Evolutionary conservation across 2,888 invertebrate genomes (phyloP).

Genomic region (Ectobius pallidus): DNA sequence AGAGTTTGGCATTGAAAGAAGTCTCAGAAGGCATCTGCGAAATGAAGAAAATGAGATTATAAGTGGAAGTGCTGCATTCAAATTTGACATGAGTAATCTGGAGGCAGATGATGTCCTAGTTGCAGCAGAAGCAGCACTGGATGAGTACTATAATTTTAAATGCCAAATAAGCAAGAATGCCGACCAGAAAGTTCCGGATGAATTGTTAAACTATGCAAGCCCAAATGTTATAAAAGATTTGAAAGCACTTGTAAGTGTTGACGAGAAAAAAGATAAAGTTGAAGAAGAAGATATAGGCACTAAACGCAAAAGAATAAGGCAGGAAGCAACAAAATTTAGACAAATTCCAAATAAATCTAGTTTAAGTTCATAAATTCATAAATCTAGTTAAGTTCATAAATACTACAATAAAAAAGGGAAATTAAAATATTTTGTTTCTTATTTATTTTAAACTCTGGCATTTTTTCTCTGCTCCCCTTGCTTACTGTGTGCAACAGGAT

Average conservation of each 20-base stretch:
- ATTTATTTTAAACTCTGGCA: no score
- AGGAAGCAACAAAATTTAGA: no score
- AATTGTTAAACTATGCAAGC: neutral
- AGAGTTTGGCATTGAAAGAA: constrained; percentile 2
- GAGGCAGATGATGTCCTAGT: neutral
- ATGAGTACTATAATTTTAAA: neutral
- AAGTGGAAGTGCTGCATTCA: neutral
- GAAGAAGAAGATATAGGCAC: neutral
- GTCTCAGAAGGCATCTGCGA: neutral
- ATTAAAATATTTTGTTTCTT: no score
- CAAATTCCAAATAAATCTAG: no score
- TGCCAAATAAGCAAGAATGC: neutral
- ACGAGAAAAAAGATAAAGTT: neutral
- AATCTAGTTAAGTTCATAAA: no score
- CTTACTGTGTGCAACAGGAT: no score
- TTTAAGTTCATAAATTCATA: no score
- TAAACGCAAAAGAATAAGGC: neutral
- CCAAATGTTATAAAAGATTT: neutral
- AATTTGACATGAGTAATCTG: neutral
- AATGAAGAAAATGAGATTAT: neutral
- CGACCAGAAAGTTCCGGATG: neutral
- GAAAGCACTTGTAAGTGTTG: neutral
- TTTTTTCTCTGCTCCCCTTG: no score
- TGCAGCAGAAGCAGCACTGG: neutral
- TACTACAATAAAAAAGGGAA: no score